phyloP scores from a whole-genome alignment of 2,888 invertebrate species.

The Griposia aprilina region DNA sequence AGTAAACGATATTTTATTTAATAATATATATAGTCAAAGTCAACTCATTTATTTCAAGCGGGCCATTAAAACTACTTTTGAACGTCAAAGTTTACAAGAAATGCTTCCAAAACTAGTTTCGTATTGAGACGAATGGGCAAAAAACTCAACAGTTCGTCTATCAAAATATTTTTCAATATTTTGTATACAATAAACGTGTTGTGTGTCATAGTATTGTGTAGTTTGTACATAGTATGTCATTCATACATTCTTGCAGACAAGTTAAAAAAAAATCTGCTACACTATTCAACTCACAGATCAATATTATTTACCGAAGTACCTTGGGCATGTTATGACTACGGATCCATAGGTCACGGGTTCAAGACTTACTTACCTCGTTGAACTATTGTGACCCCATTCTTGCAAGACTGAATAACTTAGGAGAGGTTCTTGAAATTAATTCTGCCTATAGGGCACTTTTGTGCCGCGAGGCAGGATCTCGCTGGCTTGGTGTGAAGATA shows the following conservation, averaged over 20 bases:
- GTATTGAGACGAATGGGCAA: neutral
- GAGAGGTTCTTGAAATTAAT: conserved; percentile 1
- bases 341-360: conserved; percentile 35
- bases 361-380: conserved; percentile 13
- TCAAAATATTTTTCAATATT: neutral
- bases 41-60: neutral
- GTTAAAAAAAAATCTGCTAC: too few relatives aligned
- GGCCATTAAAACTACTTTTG: neutral
- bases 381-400: conserved; percentile 22
- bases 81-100: too few relatives aligned
- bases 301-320: conserved; percentile 7
- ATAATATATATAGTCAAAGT: neutral
- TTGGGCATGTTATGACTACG: neutral
- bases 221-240: too few relatives aligned
- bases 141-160: neutral
- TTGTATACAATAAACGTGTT: neutral
- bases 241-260: neutral
- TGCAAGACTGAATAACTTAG: conserved; percentile 3
- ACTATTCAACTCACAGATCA: conserved; percentile 7
- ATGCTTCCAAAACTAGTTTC: too few relatives aligned
- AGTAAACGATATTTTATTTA: neutral
- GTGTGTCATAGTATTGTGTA: neutral
- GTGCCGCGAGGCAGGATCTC: neutral
- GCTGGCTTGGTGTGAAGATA: neutral
- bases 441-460: neutral